Base-by-base conservation (phyloP, 1,140 invertebrate species). In the Hycleus cichorii region DNA sequence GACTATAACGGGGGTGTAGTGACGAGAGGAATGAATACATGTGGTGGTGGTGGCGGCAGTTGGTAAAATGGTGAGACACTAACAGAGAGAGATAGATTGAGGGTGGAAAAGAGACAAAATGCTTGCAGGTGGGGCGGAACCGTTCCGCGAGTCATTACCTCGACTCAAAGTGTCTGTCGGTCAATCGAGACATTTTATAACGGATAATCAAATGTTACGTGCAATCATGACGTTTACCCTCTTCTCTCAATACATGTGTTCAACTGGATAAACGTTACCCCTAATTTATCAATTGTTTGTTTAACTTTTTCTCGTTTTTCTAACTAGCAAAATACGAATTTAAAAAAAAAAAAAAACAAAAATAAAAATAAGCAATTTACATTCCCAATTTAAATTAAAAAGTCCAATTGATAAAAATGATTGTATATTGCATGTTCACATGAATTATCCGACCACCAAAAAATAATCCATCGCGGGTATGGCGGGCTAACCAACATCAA, bases 71-170 rank as follows among this genome's bases (percentile, higher is more conserved):
- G 27, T 12, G 51, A 39, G 32, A 27, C 11, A 44, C 8, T 39
- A 52, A 27, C 9, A 25, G 32, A 32, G 4, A 32, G 32, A 32
- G 7, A 32, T 7, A 32, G 32, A 32, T 0, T 2, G 0, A 42
- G 32, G 7, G 4, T 5, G 47, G 47, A 12, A 25, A 40, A 43
- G 51, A 24, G 39, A 49, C 9, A 51, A 48, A 43, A 53, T 60
- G 58, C 58, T 63, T 60, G 58, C 61, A 63, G 61, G 61, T 60
- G 61, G 61, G 61, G 61, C 61, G 46, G 61, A 58, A 60, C 61
- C 49, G 54, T 59, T 63, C 61, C 50, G 61, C 61, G 61, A 62
- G 57, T 62, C 60, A 59, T 62, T 62, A 62, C 60, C 60, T 62
- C 51, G 39, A 47, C 50, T 53, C 48, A 51, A 58, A 62, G 60